Evolutionary conservation across 92 coral and sea anemone species (phyloP), one percentile per base, ranked within the genome.

Genomic region (Desmophyllum pertusum): DNA sequence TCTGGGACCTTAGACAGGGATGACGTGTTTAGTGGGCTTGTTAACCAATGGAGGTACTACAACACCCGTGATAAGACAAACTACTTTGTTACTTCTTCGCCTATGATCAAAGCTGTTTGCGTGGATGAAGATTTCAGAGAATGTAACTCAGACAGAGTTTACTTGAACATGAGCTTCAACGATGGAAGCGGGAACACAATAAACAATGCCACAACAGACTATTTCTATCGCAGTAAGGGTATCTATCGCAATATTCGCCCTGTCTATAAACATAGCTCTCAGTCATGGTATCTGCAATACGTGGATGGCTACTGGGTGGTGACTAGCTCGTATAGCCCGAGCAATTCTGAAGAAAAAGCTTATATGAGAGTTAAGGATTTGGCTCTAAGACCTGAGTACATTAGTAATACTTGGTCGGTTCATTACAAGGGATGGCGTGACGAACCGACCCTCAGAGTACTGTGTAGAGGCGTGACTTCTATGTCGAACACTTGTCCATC

Each of bases 371-470:
- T 89, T 0, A 81, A 71, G 8, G 96, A 93, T 68, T 67, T 53
- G 6, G 96, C 96, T 3, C 64, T 88, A 15, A 85, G 96, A 37
- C 94, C 96, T 0, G 96, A 93, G 43, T 90, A 90, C 84, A 88
- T 93, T 77, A 90, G 85, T 39, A 88, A 73, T 15, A 88, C 55
- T 10, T 93, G 96, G 96, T 73, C 51, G 10, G 80, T 85, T 5
- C 61, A 61, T 40, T 67, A 42, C 77, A 83, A 37, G 39, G 87
- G 90, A 10, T 93, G 94, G 94, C 67, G 70, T 36, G 51, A 61
- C 21, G 55, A 25, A 37, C 46, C 76, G 10, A 11, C 39, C 3
- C 76, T 87, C 13, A 76, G 79, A 64, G 41, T 93, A 2, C 77
- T 77, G 13, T 93, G 96, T 52, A 70, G 94, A 57, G 96, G 96